Percentiles rank a stretch among this genome's conserved stretches.
These are phyloP conservation scores for Porphyrio hochstetteri DNA, from an alignment of 2,113 vertebrate species.

Conservation along the genomic window DNA sequence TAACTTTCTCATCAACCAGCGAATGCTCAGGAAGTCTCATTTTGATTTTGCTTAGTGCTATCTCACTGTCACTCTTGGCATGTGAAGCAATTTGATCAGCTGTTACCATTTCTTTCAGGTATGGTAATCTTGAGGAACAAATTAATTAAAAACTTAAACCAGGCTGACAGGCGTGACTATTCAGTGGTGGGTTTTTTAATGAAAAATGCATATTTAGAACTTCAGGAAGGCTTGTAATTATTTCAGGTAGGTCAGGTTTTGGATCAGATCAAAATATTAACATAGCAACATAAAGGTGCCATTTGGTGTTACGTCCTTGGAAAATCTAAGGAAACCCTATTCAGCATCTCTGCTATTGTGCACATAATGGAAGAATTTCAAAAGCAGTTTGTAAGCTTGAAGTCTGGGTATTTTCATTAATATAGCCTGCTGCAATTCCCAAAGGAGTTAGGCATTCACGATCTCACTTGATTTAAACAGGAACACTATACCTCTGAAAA, in stretches of 20 bases:
- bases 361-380: background rate
- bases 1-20: background rate
- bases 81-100: background rate
- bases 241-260: background rate
- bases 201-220: background rate
- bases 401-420: background rate
- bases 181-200: background rate
- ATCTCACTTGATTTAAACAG: background rate
- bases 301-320: background rate
- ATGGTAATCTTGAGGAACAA: conserved; percentile 9
- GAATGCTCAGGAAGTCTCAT: background rate
- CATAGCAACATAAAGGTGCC: background rate
- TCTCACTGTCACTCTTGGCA: background rate
- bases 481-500: background rate
- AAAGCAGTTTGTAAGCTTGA: background rate
- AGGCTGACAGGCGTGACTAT: conserved; percentile 29
- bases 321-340: background rate
- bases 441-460: background rate
- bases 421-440: background rate
- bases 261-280: background rate
- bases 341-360: background rate
- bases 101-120: conserved; percentile 2
- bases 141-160: conserved; percentile 36
- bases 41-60: background rate
- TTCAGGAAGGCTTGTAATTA: conserved; percentile 7